Conservation (phyloP, 2,797 vertebrate species). For the Scleropages formosus region DNA sequence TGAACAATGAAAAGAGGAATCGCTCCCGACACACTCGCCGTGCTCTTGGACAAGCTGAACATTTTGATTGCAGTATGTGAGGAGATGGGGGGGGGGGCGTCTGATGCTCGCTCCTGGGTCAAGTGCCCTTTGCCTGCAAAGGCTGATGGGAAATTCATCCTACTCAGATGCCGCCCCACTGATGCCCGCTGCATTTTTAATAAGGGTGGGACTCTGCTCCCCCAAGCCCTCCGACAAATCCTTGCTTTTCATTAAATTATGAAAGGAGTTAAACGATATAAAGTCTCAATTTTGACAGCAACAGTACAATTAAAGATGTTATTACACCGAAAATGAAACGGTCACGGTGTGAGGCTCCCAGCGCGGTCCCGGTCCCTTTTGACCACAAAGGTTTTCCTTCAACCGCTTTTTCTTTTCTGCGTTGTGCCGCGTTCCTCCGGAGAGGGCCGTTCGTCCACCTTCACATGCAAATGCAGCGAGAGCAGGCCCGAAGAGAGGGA, state of each 20-base stretch:
- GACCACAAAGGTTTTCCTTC: background rate
- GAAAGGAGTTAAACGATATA: no score
- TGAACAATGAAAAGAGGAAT: slow-evolving; percentile 21
- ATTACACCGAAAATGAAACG: no score
- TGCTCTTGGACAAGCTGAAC: background rate
- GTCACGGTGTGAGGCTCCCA: no score
- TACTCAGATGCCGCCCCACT: background rate
- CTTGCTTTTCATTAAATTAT: no score
- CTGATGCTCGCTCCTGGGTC: background rate
- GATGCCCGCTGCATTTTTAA: slow-evolving; percentile 1
- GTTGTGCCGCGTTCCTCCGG: no score
- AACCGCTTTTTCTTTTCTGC: background rate
- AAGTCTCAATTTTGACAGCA: no score
- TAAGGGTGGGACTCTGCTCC: background rate
- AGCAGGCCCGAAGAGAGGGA: background rate
- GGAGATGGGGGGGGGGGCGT: background rate
- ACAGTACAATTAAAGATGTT: no score
- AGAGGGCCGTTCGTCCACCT: background rate
- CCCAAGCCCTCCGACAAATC: background rate
- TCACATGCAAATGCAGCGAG: slow-evolving; percentile 5
- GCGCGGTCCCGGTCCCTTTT: no score
- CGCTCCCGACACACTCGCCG: background rate
- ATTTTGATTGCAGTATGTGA: slow-evolving; percentile 10
- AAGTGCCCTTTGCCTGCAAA: background rate
- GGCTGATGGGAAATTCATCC: background rate